Percentiles rank a stretch among this genome's conserved stretches.
Conservation (phyloP, 2,113 vertebrate species). For the Toxotes jaculatrix region DNA sequence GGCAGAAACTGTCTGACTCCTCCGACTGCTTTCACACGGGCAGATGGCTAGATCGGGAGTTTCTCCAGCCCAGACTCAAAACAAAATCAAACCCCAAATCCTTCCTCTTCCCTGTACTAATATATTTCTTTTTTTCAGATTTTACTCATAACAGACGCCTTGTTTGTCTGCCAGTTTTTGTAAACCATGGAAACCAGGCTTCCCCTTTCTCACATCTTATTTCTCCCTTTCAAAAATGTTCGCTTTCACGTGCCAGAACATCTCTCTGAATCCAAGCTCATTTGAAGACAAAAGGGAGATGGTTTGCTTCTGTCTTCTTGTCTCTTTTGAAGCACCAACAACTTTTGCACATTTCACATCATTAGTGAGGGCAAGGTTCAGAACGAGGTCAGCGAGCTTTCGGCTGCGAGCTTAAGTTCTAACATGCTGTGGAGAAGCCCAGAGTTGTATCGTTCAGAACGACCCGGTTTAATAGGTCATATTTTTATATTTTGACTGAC, state of each 20-base stretch:
- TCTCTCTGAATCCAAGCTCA: slow-evolving; percentile 36
- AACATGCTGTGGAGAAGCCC: not conserved
- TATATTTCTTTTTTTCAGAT: slow-evolving; percentile 39
- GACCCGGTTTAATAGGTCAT: slow-evolving; percentile 17
- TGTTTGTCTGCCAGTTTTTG: slow-evolving; percentile 67
- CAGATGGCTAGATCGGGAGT: slow-evolving; percentile 69
- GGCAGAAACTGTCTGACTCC: slow-evolving; percentile 58
- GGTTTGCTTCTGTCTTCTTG: slow-evolving; percentile 21
- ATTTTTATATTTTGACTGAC: slow-evolving; percentile 15
- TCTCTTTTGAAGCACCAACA: slow-evolving; percentile 24
- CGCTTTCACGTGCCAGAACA: slow-evolving; percentile 51
- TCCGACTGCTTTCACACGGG: slow-evolving; percentile 60
- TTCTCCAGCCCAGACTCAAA: slow-evolving; percentile 61
- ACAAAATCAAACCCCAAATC: slow-evolving; percentile 64
- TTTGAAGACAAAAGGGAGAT: slow-evolving; percentile 54
- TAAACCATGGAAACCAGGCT: slow-evolving; percentile 57
- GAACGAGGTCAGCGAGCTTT: slow-evolving; percentile 30
- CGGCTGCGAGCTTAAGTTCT: slow-evolving; percentile 43
- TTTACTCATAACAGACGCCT: slow-evolving; percentile 55
- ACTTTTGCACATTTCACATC: slow-evolving; percentile 40
- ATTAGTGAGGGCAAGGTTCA: slow-evolving; percentile 48
- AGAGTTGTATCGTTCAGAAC: not conserved
- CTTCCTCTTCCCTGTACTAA: slow-evolving; percentile 44
- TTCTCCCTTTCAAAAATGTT: slow-evolving; percentile 40
- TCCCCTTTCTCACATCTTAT: slow-evolving; percentile 56